Evolutionary conservation across 1,140 invertebrate genomes (phyloP).

Genomic region (Tetramorium parvispinum): DNA sequence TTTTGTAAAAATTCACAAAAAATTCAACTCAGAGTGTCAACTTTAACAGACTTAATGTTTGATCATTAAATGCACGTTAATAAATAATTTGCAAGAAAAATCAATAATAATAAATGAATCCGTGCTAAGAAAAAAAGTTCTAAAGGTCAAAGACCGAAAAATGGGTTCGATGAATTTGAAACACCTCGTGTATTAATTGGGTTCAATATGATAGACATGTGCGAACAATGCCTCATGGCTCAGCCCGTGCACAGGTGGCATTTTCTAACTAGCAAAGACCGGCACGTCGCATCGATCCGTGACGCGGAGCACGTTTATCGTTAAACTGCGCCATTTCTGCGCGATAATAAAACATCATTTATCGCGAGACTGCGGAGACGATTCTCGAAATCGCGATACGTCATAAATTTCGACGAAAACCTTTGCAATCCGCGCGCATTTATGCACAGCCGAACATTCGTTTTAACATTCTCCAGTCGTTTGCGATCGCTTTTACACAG

Average conservation of each 20-base stretch:
- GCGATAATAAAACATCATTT: conserved; percentile 68
- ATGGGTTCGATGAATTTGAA: neutral
- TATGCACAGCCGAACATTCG: neutral
- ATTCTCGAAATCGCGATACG: conserved; percentile 55
- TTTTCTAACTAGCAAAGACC: conserved; percentile 70
- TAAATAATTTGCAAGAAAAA: neutral
- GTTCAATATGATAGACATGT: conserved; percentile 20
- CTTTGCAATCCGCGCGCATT: conserved; percentile 15
- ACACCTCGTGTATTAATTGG: neutral
- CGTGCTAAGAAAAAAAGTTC: neutral
- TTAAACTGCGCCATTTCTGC: conserved; percentile 59
- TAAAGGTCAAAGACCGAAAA: neutral
- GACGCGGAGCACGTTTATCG: conserved; percentile 63
- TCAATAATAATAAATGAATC: neutral
- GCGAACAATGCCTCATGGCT: conserved; percentile 43
- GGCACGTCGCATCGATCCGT: conserved; percentile 65
- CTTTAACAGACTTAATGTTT: neutral
- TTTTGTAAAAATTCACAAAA: too few species aligned
- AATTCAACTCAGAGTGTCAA: too few species aligned
- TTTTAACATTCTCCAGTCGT: neutral
- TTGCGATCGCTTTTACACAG: neutral
- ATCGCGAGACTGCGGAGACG: conserved; percentile 50
- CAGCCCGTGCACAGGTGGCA: conserved; percentile 54
- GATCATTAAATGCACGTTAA: neutral
- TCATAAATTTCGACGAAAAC: conserved; percentile 4